Conservation (phyloP, 2,797 vertebrate species). For the Vireo griseus region DNA sequence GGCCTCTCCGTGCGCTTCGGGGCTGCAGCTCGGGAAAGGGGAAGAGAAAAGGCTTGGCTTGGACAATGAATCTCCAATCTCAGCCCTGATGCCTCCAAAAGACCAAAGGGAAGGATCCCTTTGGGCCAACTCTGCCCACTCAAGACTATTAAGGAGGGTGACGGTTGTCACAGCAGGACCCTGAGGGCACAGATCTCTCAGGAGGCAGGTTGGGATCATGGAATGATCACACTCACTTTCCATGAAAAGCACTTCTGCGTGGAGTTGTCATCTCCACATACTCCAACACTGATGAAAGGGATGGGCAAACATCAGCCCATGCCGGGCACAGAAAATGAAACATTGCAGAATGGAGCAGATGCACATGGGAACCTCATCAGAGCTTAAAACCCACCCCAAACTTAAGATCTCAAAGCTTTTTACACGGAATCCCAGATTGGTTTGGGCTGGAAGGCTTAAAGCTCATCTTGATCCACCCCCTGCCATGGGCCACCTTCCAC, state of each 20-base stretch:
- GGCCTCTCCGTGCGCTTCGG: neutral
- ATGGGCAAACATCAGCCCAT: neutral
- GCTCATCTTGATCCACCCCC: rapidly evolving
- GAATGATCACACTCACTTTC: neutral
- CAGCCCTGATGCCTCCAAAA: neutral
- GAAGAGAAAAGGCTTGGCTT: neutral
- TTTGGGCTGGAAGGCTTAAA: neutral
- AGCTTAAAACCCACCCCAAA: neutral
- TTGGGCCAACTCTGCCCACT: neutral
- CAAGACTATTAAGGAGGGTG: neutral
- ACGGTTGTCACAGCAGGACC: neutral
- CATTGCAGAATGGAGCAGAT: neutral
- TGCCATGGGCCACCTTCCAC: neutral
- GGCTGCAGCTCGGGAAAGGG: neutral
- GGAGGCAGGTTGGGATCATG: neutral
- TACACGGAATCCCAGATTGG: rapidly evolving
- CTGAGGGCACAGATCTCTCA: neutral
- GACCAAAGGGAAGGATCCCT: neutral
- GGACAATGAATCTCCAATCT: neutral
- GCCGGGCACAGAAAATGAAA: neutral
- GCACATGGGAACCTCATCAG: neutral
- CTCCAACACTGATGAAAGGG: neutral
- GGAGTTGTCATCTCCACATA: neutral
- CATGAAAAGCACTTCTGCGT: neutral
- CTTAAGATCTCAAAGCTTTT: neutral